phyloP scores from a whole-genome alignment of 2,888 invertebrate genomes.

The Calameuta idolon region DNA sequence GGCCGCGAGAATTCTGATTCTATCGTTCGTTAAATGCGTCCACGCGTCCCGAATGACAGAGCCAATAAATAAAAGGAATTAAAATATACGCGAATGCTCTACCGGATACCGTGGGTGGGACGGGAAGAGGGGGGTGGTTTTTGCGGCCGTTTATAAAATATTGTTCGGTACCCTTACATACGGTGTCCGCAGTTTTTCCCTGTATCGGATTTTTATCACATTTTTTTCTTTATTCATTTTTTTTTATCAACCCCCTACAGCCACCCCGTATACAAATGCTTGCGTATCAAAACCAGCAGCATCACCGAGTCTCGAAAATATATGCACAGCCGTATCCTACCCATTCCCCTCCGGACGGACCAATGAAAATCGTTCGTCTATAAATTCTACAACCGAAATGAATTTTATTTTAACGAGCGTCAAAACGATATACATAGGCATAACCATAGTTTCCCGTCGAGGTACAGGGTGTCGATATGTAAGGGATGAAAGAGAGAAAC shows the following conservation, averaged over 20 bases:
- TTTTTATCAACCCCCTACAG: constrained; percentile 1
- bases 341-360: background rate
- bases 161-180: background rate
- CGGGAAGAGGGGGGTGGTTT: background rate
- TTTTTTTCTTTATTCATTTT: background rate
- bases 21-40: constrained; percentile 39
- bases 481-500: background rate
- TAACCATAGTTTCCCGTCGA: background rate
- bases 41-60: constrained; percentile 30
- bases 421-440: background rate
- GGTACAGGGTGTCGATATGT: background rate
- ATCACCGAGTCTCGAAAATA: background rate
- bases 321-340: background rate
- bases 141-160: constrained; percentile 9
- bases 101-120: background rate
- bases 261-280: background rate
- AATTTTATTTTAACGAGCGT: background rate
- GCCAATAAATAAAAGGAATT: constrained; percentile 35
- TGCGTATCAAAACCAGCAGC: background rate
- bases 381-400: background rate
- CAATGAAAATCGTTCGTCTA: background rate
- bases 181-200: constrained; percentile 1
- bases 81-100: constrained; percentile 26
- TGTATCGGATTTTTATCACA: background rate
- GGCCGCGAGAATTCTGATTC: constrained; percentile 26